Conservation (phyloP, 1,140 invertebrate species). For the Drosophila insularis region DNA sequence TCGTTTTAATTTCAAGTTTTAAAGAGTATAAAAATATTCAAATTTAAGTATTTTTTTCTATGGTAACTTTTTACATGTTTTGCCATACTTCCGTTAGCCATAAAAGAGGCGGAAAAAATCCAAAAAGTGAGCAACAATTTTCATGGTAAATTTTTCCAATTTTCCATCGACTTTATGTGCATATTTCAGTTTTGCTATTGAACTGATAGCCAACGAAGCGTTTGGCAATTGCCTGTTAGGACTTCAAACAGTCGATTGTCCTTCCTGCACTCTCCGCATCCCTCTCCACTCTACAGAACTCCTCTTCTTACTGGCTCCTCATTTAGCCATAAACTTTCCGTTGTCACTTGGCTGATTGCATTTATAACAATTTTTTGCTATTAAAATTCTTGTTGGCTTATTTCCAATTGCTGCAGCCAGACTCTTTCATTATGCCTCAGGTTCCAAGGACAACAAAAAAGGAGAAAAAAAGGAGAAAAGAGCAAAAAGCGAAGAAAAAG, state of each 20-base stretch:
- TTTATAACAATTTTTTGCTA: constrained; percentile 54
- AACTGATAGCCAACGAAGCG: constrained; percentile 23
- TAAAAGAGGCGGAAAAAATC: neutral
- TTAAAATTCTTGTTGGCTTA: constrained; percentile 63
- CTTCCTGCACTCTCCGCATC: neutral
- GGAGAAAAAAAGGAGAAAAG: too few relatives aligned
- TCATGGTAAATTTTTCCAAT: constrained; percentile 25
- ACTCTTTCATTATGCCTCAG: constrained; percentile 60
- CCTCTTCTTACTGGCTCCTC: constrained; percentile 12
- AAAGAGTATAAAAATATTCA: constrained; percentile 1
- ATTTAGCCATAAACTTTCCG: constrained; percentile 50
- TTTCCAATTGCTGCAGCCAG: constrained; percentile 52
- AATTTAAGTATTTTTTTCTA: neutral
- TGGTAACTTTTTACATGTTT: constrained; percentile 1
- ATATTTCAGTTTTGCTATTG: constrained; percentile 34
- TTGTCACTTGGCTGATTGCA: constrained; percentile 66
- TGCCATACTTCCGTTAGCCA: constrained; percentile 26
- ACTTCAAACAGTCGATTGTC: constrained; percentile 4
- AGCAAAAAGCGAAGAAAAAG: constrained; percentile 37
- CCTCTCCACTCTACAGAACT: neutral
- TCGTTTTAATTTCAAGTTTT: neutral
- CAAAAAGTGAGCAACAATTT: constrained; percentile 38
- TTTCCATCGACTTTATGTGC: constrained; percentile 21
- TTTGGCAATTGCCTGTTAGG: constrained; percentile 38
- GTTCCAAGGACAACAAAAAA: constrained; percentile 44